phyloP scores from a whole-genome alignment of 2,113 vertebrate genomes.

The Microtus pennsylvanicus region DNA sequence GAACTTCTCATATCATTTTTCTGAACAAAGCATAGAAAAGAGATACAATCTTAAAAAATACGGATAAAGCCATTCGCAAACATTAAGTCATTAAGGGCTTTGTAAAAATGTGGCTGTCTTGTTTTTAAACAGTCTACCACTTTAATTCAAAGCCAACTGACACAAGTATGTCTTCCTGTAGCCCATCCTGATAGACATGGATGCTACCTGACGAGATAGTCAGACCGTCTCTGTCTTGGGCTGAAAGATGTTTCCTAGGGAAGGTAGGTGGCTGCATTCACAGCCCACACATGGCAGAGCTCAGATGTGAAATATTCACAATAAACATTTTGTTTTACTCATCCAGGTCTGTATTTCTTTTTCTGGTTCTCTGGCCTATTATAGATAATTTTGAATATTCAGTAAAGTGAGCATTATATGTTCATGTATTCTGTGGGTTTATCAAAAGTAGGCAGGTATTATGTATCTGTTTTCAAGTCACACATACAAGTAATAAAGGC shows the following conservation, averaged over 20 bases:
- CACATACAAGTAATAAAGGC: neutral
- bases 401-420: conserved; percentile 9
- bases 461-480: neutral
- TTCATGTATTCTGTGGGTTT: neutral
- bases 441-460: neutral
- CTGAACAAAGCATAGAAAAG: neutral
- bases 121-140: neutral
- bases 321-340: neutral
- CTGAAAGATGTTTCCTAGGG: neutral
- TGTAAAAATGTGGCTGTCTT: neutral
- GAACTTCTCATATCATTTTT: neutral
- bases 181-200: neutral
- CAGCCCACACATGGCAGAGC: neutral
- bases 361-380: neutral
- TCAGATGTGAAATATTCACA: neutral
- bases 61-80: neutral
- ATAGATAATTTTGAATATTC: neutral
- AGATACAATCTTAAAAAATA: conserved; percentile 18
- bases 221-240: neutral
- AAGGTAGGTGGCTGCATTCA: neutral
- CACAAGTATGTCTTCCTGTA: neutral
- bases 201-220: neutral
- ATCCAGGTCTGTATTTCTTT: neutral
- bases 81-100: neutral
- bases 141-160: neutral